Percentiles rank a stretch among this genome's conserved stretches.
These are phyloP conservation scores for Trematocara unimaculatum DNA, from an alignment of 2,113 vertebrate species.

Conservation along the genomic window DNA sequence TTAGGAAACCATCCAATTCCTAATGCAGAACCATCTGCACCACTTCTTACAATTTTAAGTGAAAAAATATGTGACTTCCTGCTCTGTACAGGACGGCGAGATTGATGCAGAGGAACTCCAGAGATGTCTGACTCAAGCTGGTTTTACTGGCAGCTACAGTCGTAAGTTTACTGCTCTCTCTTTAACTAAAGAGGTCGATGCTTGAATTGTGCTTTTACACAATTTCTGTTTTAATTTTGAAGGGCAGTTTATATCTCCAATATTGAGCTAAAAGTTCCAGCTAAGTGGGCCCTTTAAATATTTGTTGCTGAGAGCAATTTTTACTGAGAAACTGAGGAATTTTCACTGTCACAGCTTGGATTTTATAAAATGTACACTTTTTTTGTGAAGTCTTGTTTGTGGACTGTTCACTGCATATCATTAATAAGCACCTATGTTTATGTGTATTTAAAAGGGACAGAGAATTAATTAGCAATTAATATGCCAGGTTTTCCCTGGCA, in stretches of 20 bases:
- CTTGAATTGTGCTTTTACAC: background rate
- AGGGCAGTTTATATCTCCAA: background rate
- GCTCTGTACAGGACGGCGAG: constrained; percentile 76
- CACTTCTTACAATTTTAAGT: background rate
- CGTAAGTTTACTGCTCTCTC: constrained; percentile 70
- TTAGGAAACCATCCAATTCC: background rate
- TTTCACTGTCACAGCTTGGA: background rate
- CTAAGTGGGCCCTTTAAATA: background rate
- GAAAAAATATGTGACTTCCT: background rate
- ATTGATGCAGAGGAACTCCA: constrained; percentile 85
- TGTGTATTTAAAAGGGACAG: background rate
- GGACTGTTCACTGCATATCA: background rate
- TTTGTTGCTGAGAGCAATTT: background rate
- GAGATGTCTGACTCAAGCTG: constrained; percentile 82
- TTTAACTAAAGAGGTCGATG: background rate
- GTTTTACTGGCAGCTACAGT: constrained; percentile 77
- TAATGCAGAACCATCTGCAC: background rate
- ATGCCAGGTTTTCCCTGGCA: background rate
- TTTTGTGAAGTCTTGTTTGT: background rate
- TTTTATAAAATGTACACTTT: background rate
- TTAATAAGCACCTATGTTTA: background rate
- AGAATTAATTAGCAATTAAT: background rate
- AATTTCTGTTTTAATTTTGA: background rate
- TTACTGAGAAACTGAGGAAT: background rate
- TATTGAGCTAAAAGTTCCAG: background rate